Base-by-base conservation (phyloP, 2,888 invertebrate genomes). In the Hermodice carunculata region DNA sequence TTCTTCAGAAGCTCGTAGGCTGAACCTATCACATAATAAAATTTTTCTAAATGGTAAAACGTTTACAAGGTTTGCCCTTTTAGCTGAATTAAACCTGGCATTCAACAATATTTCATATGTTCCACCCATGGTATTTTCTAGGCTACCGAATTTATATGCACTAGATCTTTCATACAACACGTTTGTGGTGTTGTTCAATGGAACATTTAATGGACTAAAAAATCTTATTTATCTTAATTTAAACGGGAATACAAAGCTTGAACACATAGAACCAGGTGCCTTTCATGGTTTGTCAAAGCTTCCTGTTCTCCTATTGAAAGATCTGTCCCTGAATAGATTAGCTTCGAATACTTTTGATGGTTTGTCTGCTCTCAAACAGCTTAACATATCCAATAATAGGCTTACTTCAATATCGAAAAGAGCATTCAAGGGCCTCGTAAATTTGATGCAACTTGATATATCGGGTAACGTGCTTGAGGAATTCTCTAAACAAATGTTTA, bases 121-220 rank as follows among this genome's bases (percentile, higher is more conserved):
- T 6, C 42, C 6, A 2, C 3, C 54, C 8, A 24, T 6, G 8
- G 19, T 28, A 22, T 54, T 54, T 28, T 8, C 3, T 14, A 24
- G 24, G 6, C 24, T 40, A 14, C 1, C 26, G 3, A 54, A 54
- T 40, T 19, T 54, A 1, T 42, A 28, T 1, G 24, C 14, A 1
- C 54, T 54, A 42, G 54, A 54, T 28, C n/a, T 54, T 11, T 54
- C 54, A 24, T 14, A 17, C 19, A 44, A 44, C 19, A 19, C 14
- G 11, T 17, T 44, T 8, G 8, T 19, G 6, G 17, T 8, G 6
- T 19, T 44, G 6, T 8, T 8, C 6, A 19, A 8, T 44, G 14
- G 22, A 17, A 44, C 46, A 14, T 44, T 44, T 44, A 19, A 17
- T 44, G 46, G 46, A 17, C 46, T 44, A 8, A 19, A 6, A 6